phyloP scores from a whole-genome alignment of 2,797 vertebrate species.

The Neosilurus mollespiculum region DNA sequence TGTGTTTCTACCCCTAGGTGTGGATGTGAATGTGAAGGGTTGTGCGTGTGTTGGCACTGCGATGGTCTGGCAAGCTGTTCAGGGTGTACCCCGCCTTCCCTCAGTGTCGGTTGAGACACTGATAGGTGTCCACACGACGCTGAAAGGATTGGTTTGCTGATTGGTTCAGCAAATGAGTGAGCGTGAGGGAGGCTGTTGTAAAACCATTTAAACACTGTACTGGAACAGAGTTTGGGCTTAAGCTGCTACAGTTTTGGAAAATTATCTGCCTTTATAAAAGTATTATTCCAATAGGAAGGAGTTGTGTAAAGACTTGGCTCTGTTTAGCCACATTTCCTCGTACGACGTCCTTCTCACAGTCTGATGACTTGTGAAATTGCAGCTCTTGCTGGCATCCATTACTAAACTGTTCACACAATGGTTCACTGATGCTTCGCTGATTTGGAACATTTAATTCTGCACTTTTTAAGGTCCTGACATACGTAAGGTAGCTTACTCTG shows the following conservation, averaged over 20 bases:
- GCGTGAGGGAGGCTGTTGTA: not conserved
- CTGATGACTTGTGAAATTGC: slow-evolving; percentile 21
- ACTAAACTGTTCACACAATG: not conserved
- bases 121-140: too few relatives aligned
- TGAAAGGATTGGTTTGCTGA: too few relatives aligned
- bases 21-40: too few relatives aligned
- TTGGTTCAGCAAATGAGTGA: too few relatives aligned
- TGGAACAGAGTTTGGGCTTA: not conserved
- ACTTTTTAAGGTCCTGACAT: not conserved
- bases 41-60: too few relatives aligned
- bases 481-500: slow-evolving; percentile 12
- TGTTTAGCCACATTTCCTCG: slow-evolving; percentile 2
- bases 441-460: not conserved
- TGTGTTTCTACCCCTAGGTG: too few relatives aligned
- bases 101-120: too few relatives aligned
- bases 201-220: not conserved
- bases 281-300: not conserved
- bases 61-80: too few relatives aligned
- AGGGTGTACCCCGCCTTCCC: too few relatives aligned
- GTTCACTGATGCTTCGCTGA: not conserved
- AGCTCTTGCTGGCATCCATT: not conserved
- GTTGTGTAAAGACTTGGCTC: not conserved
- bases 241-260: not conserved
- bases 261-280: not conserved
- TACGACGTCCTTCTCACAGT: slow-evolving; percentile 1